Percentiles rank a stretch among this genome's conserved stretches.
Evolutionary conservation across 2,888 invertebrate genomes (phyloP).

Genomic region (Ornithoptera priamus): DNA sequence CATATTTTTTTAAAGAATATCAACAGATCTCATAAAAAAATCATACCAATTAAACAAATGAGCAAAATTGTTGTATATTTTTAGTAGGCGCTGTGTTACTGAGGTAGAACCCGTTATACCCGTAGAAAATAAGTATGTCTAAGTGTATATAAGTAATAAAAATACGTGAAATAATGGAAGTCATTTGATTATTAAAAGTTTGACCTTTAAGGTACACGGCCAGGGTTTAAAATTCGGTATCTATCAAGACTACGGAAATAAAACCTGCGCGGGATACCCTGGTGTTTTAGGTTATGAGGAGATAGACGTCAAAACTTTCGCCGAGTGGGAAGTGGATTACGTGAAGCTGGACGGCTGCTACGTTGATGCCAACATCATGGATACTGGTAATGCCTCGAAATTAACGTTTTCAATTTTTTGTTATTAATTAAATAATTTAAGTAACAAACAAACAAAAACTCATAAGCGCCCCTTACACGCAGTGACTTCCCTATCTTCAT

Average conservation of each 20-base stretch:
- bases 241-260: slow-evolving; percentile 89
- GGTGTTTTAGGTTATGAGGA: slow-evolving; percentile 84
- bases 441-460: background rate
- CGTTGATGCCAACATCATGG: slow-evolving; percentile 79
- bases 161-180: no score
- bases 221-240: slow-evolving; percentile 89
- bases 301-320: slow-evolving; percentile 86
- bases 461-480: background rate
- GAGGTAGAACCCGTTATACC: no score
- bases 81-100: no score
- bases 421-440: background rate
- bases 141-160: no score
- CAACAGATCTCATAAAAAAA: no score
- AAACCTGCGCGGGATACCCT: slow-evolving; percentile 89
- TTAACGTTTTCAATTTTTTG: background rate
- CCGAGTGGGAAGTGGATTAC: slow-evolving; percentile 90
- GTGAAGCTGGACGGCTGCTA: slow-evolving; percentile 91
- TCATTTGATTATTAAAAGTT: no score
- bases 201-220: slow-evolving; percentile 81
- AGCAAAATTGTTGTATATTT: background rate
- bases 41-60: background rate
- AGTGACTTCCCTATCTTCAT: no score
- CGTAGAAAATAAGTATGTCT: no score
- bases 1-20: no score
- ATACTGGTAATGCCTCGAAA: slow-evolving; percentile 57